Percentiles rank a stretch among this genome's conserved stretches.
These are phyloP conservation scores for Aphidoletes aphidimyza DNA, from an alignment of 2,888 invertebrate genomes.

Conservation along the genomic window DNA sequence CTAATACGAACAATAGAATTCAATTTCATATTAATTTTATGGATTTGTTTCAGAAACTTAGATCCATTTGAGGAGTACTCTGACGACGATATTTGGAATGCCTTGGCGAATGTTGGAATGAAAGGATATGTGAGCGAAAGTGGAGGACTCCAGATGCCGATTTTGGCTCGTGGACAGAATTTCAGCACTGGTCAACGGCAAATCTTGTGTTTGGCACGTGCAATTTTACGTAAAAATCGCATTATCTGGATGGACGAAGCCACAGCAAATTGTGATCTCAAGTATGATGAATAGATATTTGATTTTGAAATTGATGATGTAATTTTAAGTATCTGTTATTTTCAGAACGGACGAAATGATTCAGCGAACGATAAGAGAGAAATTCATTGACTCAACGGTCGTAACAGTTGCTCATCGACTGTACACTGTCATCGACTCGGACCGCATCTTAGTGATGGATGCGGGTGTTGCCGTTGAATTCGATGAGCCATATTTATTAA, in stretches of 20 bases:
- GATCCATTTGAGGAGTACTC: slow-evolving; percentile 80
- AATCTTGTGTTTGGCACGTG: slow-evolving; percentile 84
- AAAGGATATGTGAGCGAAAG: slow-evolving; percentile 67
- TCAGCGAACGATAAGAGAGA: slow-evolving; percentile 78
- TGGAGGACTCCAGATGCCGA: slow-evolving; percentile 68
- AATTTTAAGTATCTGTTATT: not conserved
- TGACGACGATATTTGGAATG: slow-evolving; percentile 76
- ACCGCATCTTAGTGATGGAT: slow-evolving; percentile 83
- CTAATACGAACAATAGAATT: not conserved
- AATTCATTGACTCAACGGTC: slow-evolving; percentile 82
- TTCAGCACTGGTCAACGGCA: slow-evolving; percentile 75
- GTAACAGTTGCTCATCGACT: slow-evolving; percentile 87
- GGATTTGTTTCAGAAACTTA: slow-evolving; percentile 69
- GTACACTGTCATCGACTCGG: slow-evolving; percentile 90
- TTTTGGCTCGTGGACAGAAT: slow-evolving; percentile 70
- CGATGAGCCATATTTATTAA: slow-evolving; percentile 72
- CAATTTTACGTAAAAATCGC: slow-evolving; percentile 80
- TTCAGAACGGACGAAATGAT: slow-evolving; percentile 77
- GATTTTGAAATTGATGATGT: not conserved
- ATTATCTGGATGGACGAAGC: slow-evolving; percentile 79
- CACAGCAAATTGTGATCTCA: slow-evolving; percentile 73
- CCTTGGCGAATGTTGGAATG: slow-evolving; percentile 77
- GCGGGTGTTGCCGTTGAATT: slow-evolving; percentile 78
- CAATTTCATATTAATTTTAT: not conserved
- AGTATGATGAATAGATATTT: too few relatives aligned